A percentile compares a stretch with the other conserved stretches of the same genome.
Evolutionary conservation across 2,113 vertebrate genomes (phyloP).

Genomic region (Phasianus colchicus): DNA sequence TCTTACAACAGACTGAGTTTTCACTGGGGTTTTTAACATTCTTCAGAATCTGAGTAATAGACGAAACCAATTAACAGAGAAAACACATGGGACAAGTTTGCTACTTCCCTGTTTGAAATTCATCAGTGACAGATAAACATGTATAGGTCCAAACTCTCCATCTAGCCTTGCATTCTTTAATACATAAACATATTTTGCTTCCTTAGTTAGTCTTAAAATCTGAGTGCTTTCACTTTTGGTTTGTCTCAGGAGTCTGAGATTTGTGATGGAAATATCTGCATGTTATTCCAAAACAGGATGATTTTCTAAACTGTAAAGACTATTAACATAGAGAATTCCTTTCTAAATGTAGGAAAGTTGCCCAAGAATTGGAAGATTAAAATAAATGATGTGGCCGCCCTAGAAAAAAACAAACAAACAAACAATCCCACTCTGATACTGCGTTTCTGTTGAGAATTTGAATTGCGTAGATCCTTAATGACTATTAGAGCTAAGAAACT

Average conservation of each 20-base stretch:
- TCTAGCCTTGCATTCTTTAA: neutral
- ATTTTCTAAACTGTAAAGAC: slow-evolving; percentile 22
- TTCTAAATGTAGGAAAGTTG: slow-evolving; percentile 27
- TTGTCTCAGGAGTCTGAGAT: neutral
- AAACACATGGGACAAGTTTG: slow-evolving; percentile 61
- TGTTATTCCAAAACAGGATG: neutral
- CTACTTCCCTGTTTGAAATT: slow-evolving; percentile 16
- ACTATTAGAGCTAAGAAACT: neutral
- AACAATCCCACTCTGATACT: neutral
- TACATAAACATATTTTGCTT: neutral
- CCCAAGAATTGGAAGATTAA: neutral
- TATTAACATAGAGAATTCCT: neutral
- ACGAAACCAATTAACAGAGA: slow-evolving; percentile 63
- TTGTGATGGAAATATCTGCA: neutral
- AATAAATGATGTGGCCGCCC: neutral
- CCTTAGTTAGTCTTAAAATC: slow-evolving; percentile 18
- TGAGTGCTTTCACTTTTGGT: neutral
- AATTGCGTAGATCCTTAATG: neutral
- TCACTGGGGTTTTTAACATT: neutral
- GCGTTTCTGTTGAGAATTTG: neutral
- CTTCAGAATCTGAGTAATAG: slow-evolving; percentile 47
- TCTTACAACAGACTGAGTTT: neutral
- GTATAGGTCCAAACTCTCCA: neutral
- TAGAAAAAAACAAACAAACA: neutral
- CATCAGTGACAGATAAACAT: slow-evolving; percentile 28